Conservation (phyloP, 2,797 vertebrate species). For the Megaceryle alcyon region DNA sequence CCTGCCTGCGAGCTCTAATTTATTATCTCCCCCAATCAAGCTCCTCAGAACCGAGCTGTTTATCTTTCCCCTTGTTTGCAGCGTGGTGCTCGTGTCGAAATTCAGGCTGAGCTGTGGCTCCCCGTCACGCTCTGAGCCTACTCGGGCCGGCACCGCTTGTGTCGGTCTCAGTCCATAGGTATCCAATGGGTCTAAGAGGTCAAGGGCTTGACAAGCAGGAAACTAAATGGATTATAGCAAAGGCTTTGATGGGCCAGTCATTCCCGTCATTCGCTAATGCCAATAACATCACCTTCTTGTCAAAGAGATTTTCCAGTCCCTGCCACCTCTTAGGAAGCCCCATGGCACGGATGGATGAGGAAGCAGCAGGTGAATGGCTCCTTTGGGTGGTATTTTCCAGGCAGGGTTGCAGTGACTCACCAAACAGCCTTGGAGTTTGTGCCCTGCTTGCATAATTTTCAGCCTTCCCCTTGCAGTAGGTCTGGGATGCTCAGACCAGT, state of each 20-base stretch:
- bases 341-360: background rate
- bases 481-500: background rate
- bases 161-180: fast-evolving
- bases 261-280: fast-evolving
- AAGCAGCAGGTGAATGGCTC: background rate
- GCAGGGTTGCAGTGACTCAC: background rate
- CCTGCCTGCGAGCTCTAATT: constrained; percentile 23
- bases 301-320: background rate
- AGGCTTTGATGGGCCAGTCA: fast-evolving
- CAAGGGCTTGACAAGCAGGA: background rate
- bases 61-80: background rate
- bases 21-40: constrained; percentile 41
- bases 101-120: background rate
- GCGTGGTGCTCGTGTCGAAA: background rate
- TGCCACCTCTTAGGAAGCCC: background rate
- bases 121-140: background rate
- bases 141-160: background rate
- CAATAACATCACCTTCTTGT: background rate
- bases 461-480: background rate
- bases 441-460: background rate
- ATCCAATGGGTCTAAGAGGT: background rate
- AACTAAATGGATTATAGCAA: background rate
- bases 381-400: background rate
- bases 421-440: background rate
- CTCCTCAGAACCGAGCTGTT: constrained; percentile 20